A percentile compares a stretch with the other conserved stretches of the same genome.
These are phyloP conservation scores for Tachycineta bicolor DNA, from an alignment of 2,113 vertebrate genomes.

Conservation along the genomic window DNA sequence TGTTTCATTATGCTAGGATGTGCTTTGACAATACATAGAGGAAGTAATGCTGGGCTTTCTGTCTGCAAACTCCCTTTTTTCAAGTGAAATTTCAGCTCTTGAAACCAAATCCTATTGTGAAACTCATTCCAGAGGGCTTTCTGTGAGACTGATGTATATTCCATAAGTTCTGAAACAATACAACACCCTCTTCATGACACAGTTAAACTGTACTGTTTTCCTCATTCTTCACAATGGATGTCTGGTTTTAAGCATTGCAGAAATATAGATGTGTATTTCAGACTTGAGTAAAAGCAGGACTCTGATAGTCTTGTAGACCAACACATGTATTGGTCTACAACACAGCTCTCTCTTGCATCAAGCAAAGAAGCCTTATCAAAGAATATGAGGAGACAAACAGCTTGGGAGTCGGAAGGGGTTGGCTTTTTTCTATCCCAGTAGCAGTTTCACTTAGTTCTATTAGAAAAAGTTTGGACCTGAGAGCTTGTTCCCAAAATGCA, in stretches of 20 bases:
- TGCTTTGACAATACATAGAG: neutral
- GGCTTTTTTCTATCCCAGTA: neutral
- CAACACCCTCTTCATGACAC: neutral
- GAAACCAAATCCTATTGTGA: constrained; percentile 27
- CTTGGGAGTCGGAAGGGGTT: neutral
- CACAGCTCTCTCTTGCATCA: neutral
- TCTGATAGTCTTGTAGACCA: neutral
- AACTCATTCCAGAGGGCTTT: neutral
- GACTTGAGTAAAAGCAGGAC: neutral
- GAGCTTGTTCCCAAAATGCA: neutral
- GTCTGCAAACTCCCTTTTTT: neutral
- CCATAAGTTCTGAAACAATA: constrained; percentile 6
- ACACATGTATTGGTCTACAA: neutral
- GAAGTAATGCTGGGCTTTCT: neutral
- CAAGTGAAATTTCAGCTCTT: constrained; percentile 33
- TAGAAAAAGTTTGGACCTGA: neutral
- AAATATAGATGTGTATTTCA: neutral
- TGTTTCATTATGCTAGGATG: constrained; percentile 2
- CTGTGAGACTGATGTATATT: neutral
- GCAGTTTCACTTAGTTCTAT: neutral
- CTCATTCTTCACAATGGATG: neutral
- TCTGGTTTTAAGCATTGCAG: neutral
- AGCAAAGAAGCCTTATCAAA: neutral
- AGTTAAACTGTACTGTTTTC: neutral
- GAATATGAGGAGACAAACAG: neutral